phyloP scores from a whole-genome alignment of 92 coral and sea anemone genomes.

The Phymanthus crucifer region DNA sequence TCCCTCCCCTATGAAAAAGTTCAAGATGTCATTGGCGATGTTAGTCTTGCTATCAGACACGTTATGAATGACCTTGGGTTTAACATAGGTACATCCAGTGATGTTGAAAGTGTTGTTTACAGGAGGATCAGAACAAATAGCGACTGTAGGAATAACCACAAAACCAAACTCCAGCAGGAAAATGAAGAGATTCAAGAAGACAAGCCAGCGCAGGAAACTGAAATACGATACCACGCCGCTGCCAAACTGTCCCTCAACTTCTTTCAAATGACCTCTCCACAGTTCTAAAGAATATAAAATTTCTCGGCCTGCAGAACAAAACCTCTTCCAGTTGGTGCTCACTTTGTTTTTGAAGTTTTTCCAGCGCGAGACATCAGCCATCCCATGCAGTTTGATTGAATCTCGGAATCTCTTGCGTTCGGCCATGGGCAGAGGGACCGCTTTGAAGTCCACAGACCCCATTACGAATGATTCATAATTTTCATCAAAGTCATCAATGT shows the following conservation, averaged over 20 bases:
- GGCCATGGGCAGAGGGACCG: constrained; percentile 82
- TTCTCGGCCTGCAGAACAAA: constrained; percentile 50
- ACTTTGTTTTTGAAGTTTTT: constrained; percentile 43
- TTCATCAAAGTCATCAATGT: constrained; percentile 31
- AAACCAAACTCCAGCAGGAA: constrained; percentile 85
- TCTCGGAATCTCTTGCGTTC: constrained; percentile 55
- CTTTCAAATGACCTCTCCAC: constrained; percentile 93
- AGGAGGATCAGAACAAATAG: constrained; percentile 39
- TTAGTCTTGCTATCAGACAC: constrained; percentile 8
- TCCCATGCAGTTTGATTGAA: constrained; percentile 49
- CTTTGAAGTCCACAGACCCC: constrained; percentile 70
- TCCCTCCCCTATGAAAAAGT: constrained; percentile 95
- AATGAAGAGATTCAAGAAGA: constrained; percentile 77
- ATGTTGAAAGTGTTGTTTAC: constrained; percentile 11
- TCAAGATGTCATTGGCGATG: constrained; percentile 50
- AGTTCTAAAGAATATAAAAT: constrained; percentile 70
- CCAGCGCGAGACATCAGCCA: constrained; percentile 54
- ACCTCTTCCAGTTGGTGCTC: constrained; percentile 55
- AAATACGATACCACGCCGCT: constrained; percentile 97
- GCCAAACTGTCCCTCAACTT: constrained; percentile 95
- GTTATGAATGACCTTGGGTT: constrained; percentile 15
- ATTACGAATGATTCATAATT: constrained; percentile 33
- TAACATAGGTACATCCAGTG: constrained; percentile 26
- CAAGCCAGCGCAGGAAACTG: constrained; percentile 90
- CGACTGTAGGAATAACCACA: constrained; percentile 79